These are phyloP conservation scores for Dreissena rostriformis DNA, from an alignment of 1,140 invertebrate species.

Conservation along the genomic window DNA sequence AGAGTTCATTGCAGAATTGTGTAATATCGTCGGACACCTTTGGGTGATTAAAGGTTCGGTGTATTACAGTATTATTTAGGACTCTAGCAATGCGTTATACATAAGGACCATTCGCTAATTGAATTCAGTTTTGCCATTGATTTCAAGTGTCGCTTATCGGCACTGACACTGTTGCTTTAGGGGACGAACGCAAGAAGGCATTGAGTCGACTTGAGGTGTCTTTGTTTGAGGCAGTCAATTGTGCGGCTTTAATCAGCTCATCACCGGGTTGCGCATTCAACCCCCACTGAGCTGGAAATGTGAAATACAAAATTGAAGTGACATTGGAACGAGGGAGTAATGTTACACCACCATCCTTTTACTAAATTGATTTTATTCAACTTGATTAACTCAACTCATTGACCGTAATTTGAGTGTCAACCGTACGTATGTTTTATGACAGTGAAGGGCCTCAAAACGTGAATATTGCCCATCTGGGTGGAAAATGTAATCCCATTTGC, in stretches of 20 bases:
- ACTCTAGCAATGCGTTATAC: not conserved
- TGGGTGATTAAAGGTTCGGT: no score
- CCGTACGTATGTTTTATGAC: not conserved
- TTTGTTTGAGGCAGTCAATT: slow-evolving; percentile 15
- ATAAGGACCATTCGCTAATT: slow-evolving; percentile 25
- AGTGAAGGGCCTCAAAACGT: not conserved
- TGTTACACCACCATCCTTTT: not conserved
- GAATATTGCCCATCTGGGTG: not conserved
- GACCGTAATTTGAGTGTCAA: not conserved
- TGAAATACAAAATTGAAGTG: not conserved
- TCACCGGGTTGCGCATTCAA: not conserved
- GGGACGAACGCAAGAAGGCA: slow-evolving; percentile 15
- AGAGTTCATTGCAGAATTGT: no score
- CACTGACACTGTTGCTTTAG: slow-evolving; percentile 17
- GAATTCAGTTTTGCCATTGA: slow-evolving; percentile 24
- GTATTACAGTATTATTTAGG: no score
- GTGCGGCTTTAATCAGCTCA: not conserved
- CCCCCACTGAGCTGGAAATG: not conserved
- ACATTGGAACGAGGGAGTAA: not conserved
- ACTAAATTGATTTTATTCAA: not conserved
- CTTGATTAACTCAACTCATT: not conserved
- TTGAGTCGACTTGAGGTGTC: slow-evolving; percentile 17
- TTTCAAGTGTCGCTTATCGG: not conserved
- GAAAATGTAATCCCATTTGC: no score
- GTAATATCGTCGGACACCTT: no score